Evolutionary conservation across 2,888 invertebrate genomes (phyloP).

Genomic region (Chrysodeixis includens): DNA sequence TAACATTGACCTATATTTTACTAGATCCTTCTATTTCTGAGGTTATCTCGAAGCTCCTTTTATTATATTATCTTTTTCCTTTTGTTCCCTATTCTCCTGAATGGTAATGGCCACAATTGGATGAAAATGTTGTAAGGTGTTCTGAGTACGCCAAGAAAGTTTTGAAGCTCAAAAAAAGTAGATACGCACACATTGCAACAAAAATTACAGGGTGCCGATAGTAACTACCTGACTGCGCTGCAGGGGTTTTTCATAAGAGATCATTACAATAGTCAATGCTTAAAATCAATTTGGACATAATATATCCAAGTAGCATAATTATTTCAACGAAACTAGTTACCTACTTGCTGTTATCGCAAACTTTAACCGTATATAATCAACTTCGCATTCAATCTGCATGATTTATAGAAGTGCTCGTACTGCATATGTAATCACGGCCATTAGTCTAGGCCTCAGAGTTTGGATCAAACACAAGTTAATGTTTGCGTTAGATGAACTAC

Average conservation of each 20-base stretch:
- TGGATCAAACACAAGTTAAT: neutral
- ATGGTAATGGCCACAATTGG: no score
- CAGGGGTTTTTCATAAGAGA: neutral
- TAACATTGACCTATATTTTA: neutral
- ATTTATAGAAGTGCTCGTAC: neutral
- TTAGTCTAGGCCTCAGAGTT: neutral
- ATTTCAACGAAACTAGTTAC: neutral
- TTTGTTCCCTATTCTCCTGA: no score
- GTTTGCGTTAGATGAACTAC: neutral
- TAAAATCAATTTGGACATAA: neutral
- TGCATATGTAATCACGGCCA: neutral
- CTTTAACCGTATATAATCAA: constrained; percentile 7
- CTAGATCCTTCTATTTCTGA: neutral
- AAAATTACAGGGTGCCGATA: no score
- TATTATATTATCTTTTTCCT: neutral
- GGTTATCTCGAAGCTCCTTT: neutral
- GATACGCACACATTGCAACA: no score
- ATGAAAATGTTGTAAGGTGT: no score
- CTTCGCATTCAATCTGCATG: constrained; percentile 23
- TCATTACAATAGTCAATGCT: neutral
- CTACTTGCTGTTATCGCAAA: neutral
- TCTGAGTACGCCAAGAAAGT: no score
- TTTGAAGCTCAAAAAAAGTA: no score
- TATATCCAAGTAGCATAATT: neutral
- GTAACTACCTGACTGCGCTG: no score